These are phyloP conservation scores for Columba guinea DNA, from an alignment of 2,797 vertebrate genomes.

Conservation along the genomic window DNA sequence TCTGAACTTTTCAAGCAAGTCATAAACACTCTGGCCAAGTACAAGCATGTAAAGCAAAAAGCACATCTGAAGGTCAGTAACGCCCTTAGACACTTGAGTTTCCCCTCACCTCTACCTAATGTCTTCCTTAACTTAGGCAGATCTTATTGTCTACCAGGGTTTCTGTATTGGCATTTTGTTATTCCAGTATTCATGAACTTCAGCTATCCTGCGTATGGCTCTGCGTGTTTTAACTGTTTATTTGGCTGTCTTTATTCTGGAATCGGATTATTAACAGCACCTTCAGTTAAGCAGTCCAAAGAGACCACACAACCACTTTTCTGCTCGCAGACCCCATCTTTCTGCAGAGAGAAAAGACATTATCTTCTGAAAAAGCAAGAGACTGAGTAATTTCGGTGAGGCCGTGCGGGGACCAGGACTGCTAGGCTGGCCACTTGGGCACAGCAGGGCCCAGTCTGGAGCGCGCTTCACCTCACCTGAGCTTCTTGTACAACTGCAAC, in stretches of 20 bases:
- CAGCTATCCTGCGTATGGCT: background rate
- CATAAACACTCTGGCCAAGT: background rate
- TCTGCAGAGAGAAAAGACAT: background rate
- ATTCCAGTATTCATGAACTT: background rate
- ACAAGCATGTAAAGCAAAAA: background rate
- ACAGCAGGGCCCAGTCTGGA: background rate
- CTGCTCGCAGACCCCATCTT: background rate
- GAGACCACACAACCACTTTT: background rate
- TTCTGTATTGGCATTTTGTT: background rate
- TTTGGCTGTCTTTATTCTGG: background rate
- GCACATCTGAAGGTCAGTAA: background rate
- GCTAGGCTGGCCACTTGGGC: fast-evolving
- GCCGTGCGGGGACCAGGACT: background rate
- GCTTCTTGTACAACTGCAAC: background rate
- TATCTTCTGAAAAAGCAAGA: background rate
- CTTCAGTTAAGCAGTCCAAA: background rate
- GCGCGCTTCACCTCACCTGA: background rate
- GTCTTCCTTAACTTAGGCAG: background rate
- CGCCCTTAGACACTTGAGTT: background rate
- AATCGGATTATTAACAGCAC: background rate
- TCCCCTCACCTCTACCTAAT: background rate
- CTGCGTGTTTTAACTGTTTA: background rate
- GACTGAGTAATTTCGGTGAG: background rate
- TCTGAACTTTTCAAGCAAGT: background rate
- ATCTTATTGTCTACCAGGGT: background rate